These are phyloP conservation scores for Eurytemora carolleeae DNA, from an alignment of 1,140 invertebrate species.

Conservation along the genomic window DNA sequence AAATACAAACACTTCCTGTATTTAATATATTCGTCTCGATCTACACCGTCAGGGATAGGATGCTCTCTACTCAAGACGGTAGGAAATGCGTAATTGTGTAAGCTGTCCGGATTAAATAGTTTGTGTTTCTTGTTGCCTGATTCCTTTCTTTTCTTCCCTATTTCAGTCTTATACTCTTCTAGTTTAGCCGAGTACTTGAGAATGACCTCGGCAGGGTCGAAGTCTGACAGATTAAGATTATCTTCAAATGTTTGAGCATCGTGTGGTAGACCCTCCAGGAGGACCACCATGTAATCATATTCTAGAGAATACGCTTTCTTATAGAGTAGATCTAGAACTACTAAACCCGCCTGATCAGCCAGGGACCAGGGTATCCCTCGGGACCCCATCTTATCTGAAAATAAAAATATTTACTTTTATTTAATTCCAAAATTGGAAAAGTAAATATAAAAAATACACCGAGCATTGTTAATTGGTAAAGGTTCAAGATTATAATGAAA, in stretches of 20 bases:
- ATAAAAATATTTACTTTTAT: too few species aligned
- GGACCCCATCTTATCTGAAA: too few species aligned
- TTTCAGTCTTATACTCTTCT: neutral
- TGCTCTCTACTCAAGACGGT: too few species aligned
- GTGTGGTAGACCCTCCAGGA: neutral
- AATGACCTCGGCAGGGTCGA: neutral
- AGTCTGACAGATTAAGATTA: neutral
- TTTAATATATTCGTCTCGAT: slow-evolving; percentile 3
- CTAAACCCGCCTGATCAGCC: neutral
- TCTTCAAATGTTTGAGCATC: neutral
- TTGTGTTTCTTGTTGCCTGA: too few species aligned
- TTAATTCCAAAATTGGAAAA: too few species aligned
- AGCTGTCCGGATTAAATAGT: too few species aligned
- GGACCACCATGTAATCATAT: neutral
- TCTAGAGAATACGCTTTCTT: neutral
- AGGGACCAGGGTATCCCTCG: neutral
- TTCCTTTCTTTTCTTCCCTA: too few species aligned
- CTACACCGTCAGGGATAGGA: slow-evolving; percentile 5
- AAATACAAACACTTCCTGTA: slow-evolving; percentile 1
- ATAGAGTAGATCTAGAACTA: neutral
- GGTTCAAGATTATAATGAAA: neutral
- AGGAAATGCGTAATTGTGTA: too few species aligned
- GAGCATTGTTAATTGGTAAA: neutral
- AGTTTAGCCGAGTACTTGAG: neutral
- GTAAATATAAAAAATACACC: too few species aligned